phyloP scores from a whole-genome alignment of 2,797 vertebrate genomes.

The Peromyscus attwateri region DNA sequence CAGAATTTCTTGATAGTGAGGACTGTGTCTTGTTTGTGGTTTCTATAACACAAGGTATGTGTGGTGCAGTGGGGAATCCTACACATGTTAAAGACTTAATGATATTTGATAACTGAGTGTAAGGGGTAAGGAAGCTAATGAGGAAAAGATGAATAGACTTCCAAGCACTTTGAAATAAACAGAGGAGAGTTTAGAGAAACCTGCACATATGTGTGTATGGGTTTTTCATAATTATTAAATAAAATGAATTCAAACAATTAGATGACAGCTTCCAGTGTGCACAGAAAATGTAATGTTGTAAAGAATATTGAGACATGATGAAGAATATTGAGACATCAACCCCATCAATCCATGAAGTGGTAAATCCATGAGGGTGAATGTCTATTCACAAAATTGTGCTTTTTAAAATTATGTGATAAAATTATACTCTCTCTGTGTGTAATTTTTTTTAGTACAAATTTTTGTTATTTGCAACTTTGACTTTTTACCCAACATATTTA shows the following conservation, averaged over 20 bases:
- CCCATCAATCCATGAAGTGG: neutral
- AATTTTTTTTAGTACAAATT: neutral
- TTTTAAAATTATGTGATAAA: neutral
- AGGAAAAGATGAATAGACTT: neutral
- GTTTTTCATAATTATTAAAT: neutral
- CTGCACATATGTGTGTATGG: neutral
- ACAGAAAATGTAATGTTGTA: neutral
- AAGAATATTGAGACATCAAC: neutral
- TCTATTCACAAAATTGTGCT: neutral
- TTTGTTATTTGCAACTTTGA: neutral
- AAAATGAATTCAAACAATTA: slow-evolving; percentile 9
- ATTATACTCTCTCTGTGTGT: neutral
- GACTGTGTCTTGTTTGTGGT: neutral
- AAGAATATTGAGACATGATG: neutral
- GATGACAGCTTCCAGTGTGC: neutral
- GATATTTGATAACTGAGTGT: neutral
- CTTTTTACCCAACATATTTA: neutral
- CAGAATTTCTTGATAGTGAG: neutral
- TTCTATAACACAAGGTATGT: neutral
- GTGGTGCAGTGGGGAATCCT: neutral
- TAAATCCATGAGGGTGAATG: neutral
- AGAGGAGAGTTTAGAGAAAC: neutral
- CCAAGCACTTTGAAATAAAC: neutral
- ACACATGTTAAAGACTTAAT: neutral
- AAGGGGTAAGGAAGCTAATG: neutral